Evolutionary conservation across 92 coral and sea anemone species (phyloP).

Genomic region (Phenganax marumi): DNA sequence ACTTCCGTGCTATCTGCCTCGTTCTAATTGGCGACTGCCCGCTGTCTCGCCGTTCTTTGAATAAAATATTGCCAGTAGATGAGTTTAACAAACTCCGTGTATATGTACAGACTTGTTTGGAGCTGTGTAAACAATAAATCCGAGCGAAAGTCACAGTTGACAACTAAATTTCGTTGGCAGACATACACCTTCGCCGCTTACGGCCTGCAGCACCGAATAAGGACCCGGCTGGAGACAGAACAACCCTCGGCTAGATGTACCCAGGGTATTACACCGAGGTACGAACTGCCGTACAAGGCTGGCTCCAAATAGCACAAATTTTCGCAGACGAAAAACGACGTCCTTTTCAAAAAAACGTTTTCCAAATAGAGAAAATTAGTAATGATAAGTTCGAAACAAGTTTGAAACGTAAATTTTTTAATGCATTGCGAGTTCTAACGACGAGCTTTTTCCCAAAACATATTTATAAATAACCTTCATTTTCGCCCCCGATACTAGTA

Average conservation of each 20-base stretch:
- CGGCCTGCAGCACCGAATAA: background rate
- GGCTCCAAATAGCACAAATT: too few relatives aligned
- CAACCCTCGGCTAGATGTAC: slow-evolving; percentile 29
- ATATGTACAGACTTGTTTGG: background rate
- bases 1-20: slow-evolving; percentile 19
- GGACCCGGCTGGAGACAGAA: background rate
- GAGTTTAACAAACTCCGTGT: background rate
- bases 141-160: background rate
- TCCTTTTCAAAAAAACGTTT: background rate
- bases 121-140: slow-evolving; percentile 10
- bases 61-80: slow-evolving; percentile 17
- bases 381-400: too few relatives aligned
- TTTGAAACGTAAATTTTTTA: too few relatives aligned
- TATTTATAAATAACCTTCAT: too few relatives aligned
- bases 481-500: too few relatives aligned
- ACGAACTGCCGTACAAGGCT: too few relatives aligned
- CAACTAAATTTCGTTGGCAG: background rate
- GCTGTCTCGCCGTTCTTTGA: background rate
- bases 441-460: too few relatives aligned
- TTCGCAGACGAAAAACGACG: too few relatives aligned
- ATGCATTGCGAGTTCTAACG: too few relatives aligned
- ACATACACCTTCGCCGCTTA: slow-evolving; percentile 2
- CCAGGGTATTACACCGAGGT: slow-evolving; percentile 18
- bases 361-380: background rate
- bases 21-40: slow-evolving; percentile 11